phyloP scores from a whole-genome alignment of 2,113 vertebrate species.

The Poecilia latipinna region DNA sequence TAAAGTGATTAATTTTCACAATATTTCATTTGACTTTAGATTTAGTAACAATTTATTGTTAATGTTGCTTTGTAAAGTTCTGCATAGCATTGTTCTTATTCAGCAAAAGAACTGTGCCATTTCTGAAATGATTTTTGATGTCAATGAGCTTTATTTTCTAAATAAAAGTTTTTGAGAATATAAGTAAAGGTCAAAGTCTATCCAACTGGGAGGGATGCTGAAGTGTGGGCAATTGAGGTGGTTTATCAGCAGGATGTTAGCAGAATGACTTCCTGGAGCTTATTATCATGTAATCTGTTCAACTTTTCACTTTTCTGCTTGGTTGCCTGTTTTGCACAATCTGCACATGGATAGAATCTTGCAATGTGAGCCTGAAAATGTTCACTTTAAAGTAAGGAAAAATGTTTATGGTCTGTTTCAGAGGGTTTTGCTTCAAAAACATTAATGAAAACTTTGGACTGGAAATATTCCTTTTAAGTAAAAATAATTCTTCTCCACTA shows the following conservation, averaged over 20 bases:
- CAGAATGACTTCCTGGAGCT: conserved; percentile 60
- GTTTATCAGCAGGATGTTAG: conserved; percentile 8
- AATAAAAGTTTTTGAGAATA: conserved; percentile 51
- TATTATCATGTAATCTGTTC: conserved; percentile 21
- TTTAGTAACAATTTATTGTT: background rate
- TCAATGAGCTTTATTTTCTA: conserved; percentile 61
- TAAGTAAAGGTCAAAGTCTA: conserved; percentile 34
- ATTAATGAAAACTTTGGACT: background rate
- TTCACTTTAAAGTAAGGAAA: conserved; percentile 19
- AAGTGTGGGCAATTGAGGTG: background rate
- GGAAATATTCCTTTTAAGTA: background rate
- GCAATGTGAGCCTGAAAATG: conserved; percentile 30
- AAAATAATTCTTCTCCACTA: background rate
- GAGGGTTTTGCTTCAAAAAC: background rate
- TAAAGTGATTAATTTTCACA: background rate
- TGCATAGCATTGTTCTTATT: background rate
- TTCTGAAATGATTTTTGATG: conserved; percentile 6
- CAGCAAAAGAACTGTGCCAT: no score
- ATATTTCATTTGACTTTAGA: background rate
- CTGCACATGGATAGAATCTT: conserved; percentile 24
- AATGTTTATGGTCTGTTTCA: conserved; percentile 10
- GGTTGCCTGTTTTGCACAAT: conserved; percentile 56
- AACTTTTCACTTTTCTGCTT: conserved; percentile 38
- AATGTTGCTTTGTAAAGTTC: background rate
- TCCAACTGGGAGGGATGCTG: conserved; percentile 2